These are phyloP conservation scores for Pammene aurita DNA, from an alignment of 2,888 invertebrate genomes.

Conservation along the genomic window DNA sequence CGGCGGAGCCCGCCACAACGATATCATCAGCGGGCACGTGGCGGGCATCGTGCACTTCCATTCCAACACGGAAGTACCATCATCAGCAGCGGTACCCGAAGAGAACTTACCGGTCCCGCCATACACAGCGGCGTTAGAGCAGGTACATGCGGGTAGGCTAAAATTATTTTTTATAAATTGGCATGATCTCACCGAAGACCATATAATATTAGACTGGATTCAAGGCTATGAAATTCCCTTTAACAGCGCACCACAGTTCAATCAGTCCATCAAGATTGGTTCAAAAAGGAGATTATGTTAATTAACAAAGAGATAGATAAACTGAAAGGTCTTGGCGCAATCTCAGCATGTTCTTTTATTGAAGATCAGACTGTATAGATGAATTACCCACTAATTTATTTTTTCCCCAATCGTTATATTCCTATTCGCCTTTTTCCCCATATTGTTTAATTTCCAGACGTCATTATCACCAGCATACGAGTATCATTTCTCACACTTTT, in stretches of 20 bases:
- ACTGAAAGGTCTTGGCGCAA: conserved; percentile 24
- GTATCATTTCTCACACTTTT: too few species aligned
- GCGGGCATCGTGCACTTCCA: conserved; percentile 1
- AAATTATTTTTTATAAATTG: conserved; percentile 32
- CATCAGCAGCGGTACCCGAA: not conserved
- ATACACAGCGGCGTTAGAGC: conserved; percentile 17
- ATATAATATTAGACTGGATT: conserved; percentile 31
- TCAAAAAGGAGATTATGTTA: conserved; percentile 10
- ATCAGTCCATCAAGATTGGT: conserved; percentile 10
- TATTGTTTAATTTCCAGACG: too few species aligned
- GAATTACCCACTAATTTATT: too few species aligned
- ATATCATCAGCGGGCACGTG: not conserved
- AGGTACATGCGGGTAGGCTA: conserved; percentile 37
- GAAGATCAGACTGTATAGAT: conserved; percentile 23
- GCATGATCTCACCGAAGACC: conserved; percentile 34
- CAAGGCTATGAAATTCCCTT: conserved; percentile 42
- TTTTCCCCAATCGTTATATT: too few species aligned
- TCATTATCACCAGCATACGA: too few species aligned
- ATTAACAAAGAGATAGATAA: conserved; percentile 31
- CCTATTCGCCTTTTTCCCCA: not conserved
- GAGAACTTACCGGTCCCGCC: not conserved
- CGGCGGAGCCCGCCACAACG: conserved; percentile 4
- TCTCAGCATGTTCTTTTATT: conserved; percentile 19
- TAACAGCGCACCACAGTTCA: conserved; percentile 18
- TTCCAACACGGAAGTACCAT: not conserved